A percentile compares a stretch with the other conserved stretches of the same genome.
Conservation (phyloP, 2,113 vertebrate species). For the Petrocephalus zakoni region DNA sequence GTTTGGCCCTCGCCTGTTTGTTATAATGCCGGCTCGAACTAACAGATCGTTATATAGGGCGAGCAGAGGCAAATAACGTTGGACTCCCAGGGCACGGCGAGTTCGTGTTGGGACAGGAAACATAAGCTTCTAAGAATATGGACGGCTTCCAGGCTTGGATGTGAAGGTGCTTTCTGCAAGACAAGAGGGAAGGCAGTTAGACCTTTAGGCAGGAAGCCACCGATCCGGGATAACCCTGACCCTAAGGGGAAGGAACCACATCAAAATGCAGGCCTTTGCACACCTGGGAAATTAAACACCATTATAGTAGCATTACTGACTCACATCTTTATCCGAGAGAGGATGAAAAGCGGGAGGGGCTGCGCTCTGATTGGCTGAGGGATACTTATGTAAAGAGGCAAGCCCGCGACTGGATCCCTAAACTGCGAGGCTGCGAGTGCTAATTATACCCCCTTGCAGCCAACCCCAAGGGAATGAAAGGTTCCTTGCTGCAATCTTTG, state of each 20-base stretch:
- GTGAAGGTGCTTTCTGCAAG: background rate
- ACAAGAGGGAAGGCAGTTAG: background rate
- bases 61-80: constrained; percentile 7
- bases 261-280: background rate
- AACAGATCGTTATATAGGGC: background rate
- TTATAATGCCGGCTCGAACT: background rate
- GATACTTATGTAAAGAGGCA: background rate
- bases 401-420: background rate
- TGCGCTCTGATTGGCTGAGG: background rate
- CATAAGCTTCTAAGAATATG: background rate
- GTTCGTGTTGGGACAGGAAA: constrained; percentile 16
- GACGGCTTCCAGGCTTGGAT: background rate
- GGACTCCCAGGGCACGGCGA: background rate
- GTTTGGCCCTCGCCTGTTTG: background rate
- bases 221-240: background rate
- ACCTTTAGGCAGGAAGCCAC: background rate
- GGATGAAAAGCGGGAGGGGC: background rate
- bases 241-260: background rate
- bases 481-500: background rate
- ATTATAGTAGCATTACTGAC: constrained; percentile 1
- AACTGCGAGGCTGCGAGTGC: background rate
- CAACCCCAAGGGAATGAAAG: background rate
- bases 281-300: constrained; percentile 5
- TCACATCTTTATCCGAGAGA: background rate
- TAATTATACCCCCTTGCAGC: background rate